Evolutionary conservation across 2,888 invertebrate species (phyloP), one percentile per base, ranked within the genome.

Genomic region (Clunio marinus): DNA sequence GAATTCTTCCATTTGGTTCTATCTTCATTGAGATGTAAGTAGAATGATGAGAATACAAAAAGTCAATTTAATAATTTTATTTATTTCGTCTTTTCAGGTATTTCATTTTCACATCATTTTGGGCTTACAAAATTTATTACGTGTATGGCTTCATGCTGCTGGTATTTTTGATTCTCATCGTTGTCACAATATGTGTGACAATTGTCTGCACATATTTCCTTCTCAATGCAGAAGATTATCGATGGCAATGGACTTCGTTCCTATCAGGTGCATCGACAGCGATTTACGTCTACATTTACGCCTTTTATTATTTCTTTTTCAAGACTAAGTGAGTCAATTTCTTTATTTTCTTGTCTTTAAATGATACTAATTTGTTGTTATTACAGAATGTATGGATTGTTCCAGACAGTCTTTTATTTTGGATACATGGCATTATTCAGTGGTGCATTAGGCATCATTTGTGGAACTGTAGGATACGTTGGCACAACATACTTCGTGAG

Each of bases 71-170:
- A n/a, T n/a, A n/a, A n/a, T n/a, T n/a, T n/a, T n/a, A 58, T 59
- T 20, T 4, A 10, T 35, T 2, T 57, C 68, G n/a, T 68, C 71
- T 71, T 76, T 74, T 2, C 74, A 87, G 93, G 91, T 95, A 99
- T 79, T 99, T 99, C 78, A 98, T 99, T 74, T 99, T 99, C 80
- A 99, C 99, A 22, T 99, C 99, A 25, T 99, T 99, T 82, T 99
- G 99, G 99, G 99, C 99, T 45, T 99, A 99, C 81, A 99, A 99
- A 83, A 99, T 99, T 78, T 99, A 99, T 79, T 99, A 99, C 81
- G 98, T 99, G 46, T 99, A 98, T 80, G 99, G 98, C 72, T 99
- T 99, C 80, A 98, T 98, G 97, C 81, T 99, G 75, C 83, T 99
- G 71, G 94, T 98, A 70, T 96, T 97, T 77, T 81, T 95, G 73